Conservation (phyloP, 2,888 invertebrate genomes). For the Eupithecia tripunctaria region DNA sequence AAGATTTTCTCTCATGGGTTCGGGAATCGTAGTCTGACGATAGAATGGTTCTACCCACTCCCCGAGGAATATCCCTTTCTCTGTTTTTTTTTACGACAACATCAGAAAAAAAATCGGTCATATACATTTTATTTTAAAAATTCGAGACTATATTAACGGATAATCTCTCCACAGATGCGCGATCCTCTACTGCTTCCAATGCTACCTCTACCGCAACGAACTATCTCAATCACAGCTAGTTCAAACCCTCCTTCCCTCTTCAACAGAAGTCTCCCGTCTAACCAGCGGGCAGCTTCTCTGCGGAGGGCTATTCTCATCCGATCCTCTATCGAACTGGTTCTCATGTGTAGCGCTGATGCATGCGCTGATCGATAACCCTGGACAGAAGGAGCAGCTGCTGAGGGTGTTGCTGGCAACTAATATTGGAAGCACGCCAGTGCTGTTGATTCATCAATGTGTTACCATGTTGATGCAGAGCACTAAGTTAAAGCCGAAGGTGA, state of each 20-base stretch:
- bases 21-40: too few relatives aligned
- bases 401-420: conserved; percentile 95
- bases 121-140: too few relatives aligned
- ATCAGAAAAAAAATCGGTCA: too few relatives aligned
- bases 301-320: conserved; percentile 94
- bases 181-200: conserved; percentile 98
- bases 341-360: conserved; percentile 96
- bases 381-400: conserved; percentile 94
- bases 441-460: conserved; percentile 95
- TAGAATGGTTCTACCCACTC: too few relatives aligned
- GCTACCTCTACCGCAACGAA: conserved; percentile 97
- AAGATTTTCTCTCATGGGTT: too few relatives aligned
- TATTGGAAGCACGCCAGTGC: conserved; percentile 92
- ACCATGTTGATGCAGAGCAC: conserved; percentile 92
- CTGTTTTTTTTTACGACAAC: too few relatives aligned
- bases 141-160: background rate
- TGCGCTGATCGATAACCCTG: conserved; percentile 92
- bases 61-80: too few relatives aligned
- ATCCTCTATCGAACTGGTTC: conserved; percentile 97
- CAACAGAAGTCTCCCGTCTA: conserved; percentile 88
- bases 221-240: conserved; percentile 94
- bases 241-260: conserved; percentile 95
- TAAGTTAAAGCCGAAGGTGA: conserved; percentile 88
- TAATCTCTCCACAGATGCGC: conserved; percentile 88
- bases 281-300: conserved; percentile 96